Base-by-base conservation (phyloP, 2,113 vertebrate species). In the Melanerpes aurifrons region DNA sequence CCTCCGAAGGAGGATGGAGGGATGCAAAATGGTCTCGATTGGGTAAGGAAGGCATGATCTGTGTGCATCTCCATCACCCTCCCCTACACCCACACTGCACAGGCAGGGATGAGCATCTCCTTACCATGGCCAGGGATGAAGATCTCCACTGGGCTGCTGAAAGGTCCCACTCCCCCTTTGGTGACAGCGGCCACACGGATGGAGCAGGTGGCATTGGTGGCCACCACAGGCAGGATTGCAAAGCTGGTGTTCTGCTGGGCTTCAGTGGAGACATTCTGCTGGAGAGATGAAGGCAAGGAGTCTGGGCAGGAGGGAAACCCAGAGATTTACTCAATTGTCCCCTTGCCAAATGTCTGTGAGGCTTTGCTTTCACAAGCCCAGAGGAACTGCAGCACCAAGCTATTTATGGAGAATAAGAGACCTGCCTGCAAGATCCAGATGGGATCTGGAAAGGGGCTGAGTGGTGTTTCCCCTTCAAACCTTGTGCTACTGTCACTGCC, bases 111-210 rank as follows among this genome's bases (percentile, higher is more conserved):
- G 1, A 26, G 32, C 21, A 4, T 25, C 37, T 73, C 74, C 98
- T 98, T 94, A 99, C 99, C 98, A 4, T 94, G 71, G 10, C 88
- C 94, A 15, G 98, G 98, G 92, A 99, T 97, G 89, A 98, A 98
- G 64, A 99, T 48, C 47, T 92, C 94, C 91, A 98, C 95, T 0
- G 97, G 98, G 18, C 96, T 89, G 91, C 99, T 99, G 97, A 98
- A 97, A 67, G 98, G 98, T 47, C 99, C 99, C 26, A 97, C 96
- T 9, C 99, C 99, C 6, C 98, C 98, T 47, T 92, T 97, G 8
- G 99, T 99, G 96, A 98, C 61, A 0, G 98, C 98, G 0, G 98
- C 98, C 45, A 99, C 98, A 40, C 98, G 98, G 88, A 99, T 86
- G 6, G 95, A 98, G 95, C 98, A 99, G 3, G 98, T 98, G 73